phyloP scores from a whole-genome alignment of 2,888 invertebrate species.

The Cheilosia soror region DNA sequence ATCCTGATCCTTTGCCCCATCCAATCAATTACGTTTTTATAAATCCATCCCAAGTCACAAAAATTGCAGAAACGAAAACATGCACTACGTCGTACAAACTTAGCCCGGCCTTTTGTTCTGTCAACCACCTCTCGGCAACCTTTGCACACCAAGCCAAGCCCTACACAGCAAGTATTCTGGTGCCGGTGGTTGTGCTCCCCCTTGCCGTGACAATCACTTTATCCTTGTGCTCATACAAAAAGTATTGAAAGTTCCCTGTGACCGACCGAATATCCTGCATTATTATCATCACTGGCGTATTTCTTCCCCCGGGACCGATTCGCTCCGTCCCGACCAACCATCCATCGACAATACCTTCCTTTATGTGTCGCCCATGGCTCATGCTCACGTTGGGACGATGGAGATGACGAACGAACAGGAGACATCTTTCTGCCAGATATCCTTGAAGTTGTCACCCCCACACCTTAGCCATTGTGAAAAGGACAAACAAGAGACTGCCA shows the following conservation, averaged over 20 bases:
- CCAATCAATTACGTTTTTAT: slow-evolving; percentile 71
- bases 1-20: slow-evolving; percentile 58
- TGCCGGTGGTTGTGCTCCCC: not conserved
- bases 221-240: slow-evolving; percentile 57
- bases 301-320: slow-evolving; percentile 66
- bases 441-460: slow-evolving; percentile 70
- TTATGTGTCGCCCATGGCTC: slow-evolving; percentile 66
- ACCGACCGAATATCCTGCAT: slow-evolving; percentile 75
- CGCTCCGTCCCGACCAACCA: slow-evolving; percentile 44
- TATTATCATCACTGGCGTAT: slow-evolving; percentile 73
- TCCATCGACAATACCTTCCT: slow-evolving; percentile 66
- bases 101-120: slow-evolving; percentile 68
- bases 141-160: slow-evolving; percentile 47
- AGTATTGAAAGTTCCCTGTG: slow-evolving; percentile 67
- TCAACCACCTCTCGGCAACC: slow-evolving; percentile 59
- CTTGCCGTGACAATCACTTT: slow-evolving; percentile 68
- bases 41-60: slow-evolving; percentile 60
- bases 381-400: slow-evolving; percentile 60
- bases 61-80: slow-evolving; percentile 71
- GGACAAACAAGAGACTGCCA: slow-evolving; percentile 73
- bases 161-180: slow-evolving; percentile 3
- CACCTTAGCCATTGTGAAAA: slow-evolving; percentile 56
- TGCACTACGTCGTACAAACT: slow-evolving; percentile 43
- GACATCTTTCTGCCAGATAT: slow-evolving; percentile 75
- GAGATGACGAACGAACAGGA: slow-evolving; percentile 67